These are phyloP conservation scores for Verasper variegatus DNA, from an alignment of 2,113 vertebrate species.

Conservation along the genomic window DNA sequence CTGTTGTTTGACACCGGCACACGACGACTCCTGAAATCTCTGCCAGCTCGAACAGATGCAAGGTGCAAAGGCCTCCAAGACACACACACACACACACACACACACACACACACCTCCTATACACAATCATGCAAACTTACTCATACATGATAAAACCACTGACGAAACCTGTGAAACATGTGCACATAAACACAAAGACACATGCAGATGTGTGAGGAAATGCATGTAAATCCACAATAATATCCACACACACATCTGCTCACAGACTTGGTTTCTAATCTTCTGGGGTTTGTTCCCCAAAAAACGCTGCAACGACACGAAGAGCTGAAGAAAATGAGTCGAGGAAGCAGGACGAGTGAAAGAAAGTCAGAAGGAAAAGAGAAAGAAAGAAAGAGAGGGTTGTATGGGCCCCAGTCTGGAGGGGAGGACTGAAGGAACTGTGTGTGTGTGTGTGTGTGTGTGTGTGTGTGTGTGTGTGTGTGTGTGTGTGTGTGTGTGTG, in stretches of 20 bases:
- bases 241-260: no score
- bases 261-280: constrained; percentile 25
- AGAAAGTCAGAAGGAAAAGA: not conserved
- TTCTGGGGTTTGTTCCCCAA: constrained; percentile 43
- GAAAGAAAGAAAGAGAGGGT: constrained; percentile 59
- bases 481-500: constrained; percentile 39
- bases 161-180: not conserved
- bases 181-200: not conserved
- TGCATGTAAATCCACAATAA: not conserved
- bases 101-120: constrained; percentile 12
- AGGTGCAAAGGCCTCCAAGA: constrained; percentile 62
- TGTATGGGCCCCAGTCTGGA: constrained; percentile 56
- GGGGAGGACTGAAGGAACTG: constrained; percentile 52
- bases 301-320: constrained; percentile 42
- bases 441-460: constrained; percentile 39
- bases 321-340: constrained; percentile 33
- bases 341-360: constrained; percentile 43
- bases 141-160: not conserved
- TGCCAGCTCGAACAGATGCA: constrained; percentile 77
- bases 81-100: constrained; percentile 6
- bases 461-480: constrained; percentile 39
- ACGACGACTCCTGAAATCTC: constrained; percentile 52
- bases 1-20: constrained; percentile 68
- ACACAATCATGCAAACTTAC: constrained; percentile 1
- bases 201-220: no score